These are phyloP conservation scores for Zoanthus gigantus DNA, from an alignment of 92 coral and sea anemone genomes.

Conservation along the genomic window DNA sequence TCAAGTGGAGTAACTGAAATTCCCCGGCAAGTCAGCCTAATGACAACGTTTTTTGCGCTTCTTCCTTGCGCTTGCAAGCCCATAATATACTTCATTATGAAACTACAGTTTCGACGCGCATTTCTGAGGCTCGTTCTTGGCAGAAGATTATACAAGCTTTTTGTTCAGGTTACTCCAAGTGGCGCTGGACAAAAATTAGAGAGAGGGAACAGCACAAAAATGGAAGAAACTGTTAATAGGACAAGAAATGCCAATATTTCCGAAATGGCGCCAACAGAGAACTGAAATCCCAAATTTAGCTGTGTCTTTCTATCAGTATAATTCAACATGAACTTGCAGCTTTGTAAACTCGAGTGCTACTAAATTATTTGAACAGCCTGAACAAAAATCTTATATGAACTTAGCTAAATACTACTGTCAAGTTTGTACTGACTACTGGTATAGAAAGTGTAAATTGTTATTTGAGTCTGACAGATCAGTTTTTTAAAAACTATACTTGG, in stretches of 20 bases:
- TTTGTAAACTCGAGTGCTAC: no score
- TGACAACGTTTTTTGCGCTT: constrained; percentile 50
- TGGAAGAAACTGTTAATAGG: neutral
- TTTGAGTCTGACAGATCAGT: no score
- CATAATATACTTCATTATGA: constrained; percentile 64
- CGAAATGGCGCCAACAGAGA: neutral
- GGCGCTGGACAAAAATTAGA: neutral
- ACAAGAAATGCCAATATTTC: neutral
- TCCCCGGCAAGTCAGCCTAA: constrained; percentile 59
- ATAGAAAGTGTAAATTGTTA: no score
- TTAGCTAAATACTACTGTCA: no score
- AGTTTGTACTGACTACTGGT: no score
- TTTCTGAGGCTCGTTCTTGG: constrained; percentile 35
- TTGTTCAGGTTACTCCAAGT: neutral
- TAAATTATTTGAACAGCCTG: no score
- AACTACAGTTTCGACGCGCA: constrained; percentile 58
- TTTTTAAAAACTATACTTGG: no score
- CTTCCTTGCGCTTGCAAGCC: constrained; percentile 63
- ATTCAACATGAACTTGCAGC: no score
- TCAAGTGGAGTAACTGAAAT: constrained; percentile 52
- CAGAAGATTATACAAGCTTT: neutral
- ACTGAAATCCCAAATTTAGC: neutral
- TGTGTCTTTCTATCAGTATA: no score
- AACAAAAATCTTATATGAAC: no score
- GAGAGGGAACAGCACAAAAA: neutral